Evolutionary conservation across 2,888 invertebrate species (phyloP).

Genomic region (Hemistola chrysoprasaria): DNA sequence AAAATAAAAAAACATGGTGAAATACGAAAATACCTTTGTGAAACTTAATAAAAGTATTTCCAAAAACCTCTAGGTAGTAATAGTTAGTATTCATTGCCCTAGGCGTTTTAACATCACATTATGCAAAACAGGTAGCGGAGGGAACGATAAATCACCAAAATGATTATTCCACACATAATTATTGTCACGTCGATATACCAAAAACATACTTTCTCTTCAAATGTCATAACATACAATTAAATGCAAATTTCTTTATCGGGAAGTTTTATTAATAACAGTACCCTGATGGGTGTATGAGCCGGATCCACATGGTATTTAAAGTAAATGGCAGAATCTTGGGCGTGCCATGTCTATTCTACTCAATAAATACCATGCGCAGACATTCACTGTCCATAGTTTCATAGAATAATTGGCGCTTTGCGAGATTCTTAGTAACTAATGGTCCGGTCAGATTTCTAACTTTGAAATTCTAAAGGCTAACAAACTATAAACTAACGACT

Average conservation of each 20-base stretch:
- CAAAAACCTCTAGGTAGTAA: too few relatives aligned
- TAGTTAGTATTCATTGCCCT: constrained; percentile 9
- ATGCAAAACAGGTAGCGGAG: constrained; percentile 11
- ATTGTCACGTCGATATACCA: constrained; percentile 14
- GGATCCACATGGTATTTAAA: constrained; percentile 20
- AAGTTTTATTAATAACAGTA: constrained; percentile 17
- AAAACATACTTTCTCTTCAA: constrained; percentile 44
- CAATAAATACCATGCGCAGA: constrained; percentile 1
- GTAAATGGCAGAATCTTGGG: constrained; percentile 12
- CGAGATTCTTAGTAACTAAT: constrained; percentile 2
- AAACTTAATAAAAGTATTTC: too few relatives aligned
- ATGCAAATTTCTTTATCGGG: constrained; percentile 42
- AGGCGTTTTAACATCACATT: constrained; percentile 7
- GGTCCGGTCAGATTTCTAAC: constrained; percentile 1
- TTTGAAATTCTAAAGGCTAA: too few relatives aligned
- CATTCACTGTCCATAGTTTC: too few relatives aligned
- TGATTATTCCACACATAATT: constrained; percentile 19
- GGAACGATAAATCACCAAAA: constrained; percentile 14
- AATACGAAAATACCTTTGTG: too few relatives aligned
- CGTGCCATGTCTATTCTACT: constrained; percentile 3
- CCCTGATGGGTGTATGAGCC: constrained; percentile 16
- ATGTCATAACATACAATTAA: constrained; percentile 59
- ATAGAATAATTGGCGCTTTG: constrained; percentile 1
- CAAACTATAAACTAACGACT: too few relatives aligned
- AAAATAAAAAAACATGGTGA: too few relatives aligned